Evolutionary conservation across 2,113 vertebrate species (phyloP).

Genomic region (Leptosomus discolor): DNA sequence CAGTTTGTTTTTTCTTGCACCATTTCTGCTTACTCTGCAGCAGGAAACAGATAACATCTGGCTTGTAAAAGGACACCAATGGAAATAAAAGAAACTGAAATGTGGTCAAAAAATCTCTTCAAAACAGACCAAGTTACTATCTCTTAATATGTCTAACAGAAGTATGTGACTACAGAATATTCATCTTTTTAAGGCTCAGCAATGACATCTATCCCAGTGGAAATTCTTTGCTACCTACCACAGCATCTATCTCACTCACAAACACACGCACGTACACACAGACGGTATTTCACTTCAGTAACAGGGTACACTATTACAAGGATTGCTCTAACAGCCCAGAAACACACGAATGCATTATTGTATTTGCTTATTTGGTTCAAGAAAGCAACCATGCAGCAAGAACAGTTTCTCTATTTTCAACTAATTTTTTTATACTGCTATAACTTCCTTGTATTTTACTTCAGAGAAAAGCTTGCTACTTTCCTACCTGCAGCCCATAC

Average conservation of each 20-base stretch:
- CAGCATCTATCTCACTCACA: background rate
- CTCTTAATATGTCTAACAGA: background rate
- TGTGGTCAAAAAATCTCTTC: background rate
- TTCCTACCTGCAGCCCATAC: background rate
- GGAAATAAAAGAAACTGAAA: background rate
- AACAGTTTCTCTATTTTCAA: background rate
- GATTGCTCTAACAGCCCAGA: background rate
- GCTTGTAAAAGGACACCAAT: background rate
- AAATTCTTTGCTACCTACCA: background rate
- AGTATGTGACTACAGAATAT: background rate
- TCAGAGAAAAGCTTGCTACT: background rate
- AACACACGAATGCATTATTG: background rate
- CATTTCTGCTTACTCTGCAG: constrained; percentile 82
- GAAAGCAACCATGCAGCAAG: background rate
- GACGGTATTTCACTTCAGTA: background rate
- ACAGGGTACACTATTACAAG: background rate
- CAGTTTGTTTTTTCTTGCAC: constrained; percentile 74
- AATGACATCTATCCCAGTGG: background rate
- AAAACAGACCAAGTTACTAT: background rate
- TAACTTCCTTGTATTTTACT: background rate
- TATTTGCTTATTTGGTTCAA: background rate
- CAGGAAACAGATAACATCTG: background rate
- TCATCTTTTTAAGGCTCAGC: background rate
- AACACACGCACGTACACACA: background rate
- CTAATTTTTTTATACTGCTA: background rate